A percentile compares a stretch with the other conserved stretches of the same genome.
Conservation (phyloP, 1,140 invertebrate species). For the Ericerus pela region DNA sequence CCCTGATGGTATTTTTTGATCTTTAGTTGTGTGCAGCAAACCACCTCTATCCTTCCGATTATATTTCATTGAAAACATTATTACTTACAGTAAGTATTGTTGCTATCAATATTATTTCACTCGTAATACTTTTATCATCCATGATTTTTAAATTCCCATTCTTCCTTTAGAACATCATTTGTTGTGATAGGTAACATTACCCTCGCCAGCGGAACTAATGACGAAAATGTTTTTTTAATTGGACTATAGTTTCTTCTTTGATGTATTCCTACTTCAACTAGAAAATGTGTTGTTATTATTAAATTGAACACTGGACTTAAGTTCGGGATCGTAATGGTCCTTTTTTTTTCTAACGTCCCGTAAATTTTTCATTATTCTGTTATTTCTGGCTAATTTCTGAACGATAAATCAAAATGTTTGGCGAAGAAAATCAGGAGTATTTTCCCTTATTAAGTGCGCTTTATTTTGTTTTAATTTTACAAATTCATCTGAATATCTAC, state of each 20-base stretch:
- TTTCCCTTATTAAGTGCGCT: not conserved
- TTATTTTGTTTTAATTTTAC: not conserved
- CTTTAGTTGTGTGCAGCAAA: constrained; percentile 1
- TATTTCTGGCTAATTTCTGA: too few relatives aligned
- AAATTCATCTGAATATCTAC: not conserved
- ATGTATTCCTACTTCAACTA: too few relatives aligned
- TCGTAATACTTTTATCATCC: not conserved
- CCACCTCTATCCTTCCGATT: not conserved
- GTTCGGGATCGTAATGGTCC: too few relatives aligned
- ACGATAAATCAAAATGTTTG: too few relatives aligned
- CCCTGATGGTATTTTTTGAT: not conserved
- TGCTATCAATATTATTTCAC: not conserved
- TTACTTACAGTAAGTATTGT: constrained; percentile 9
- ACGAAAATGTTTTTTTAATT: not conserved
- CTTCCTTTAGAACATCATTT: not conserved
- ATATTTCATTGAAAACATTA: constrained; percentile 11
- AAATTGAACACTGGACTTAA: too few relatives aligned
- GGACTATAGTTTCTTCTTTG: too few relatives aligned
- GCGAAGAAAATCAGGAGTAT: not conserved
- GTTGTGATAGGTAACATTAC: not conserved
- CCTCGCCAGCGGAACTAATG: not conserved
- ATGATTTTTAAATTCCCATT: not conserved
- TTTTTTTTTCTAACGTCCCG: too few relatives aligned
- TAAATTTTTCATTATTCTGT: too few relatives aligned
- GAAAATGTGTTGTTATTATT: too few relatives aligned